A percentile compares a stretch with the other conserved stretches of the same genome.
Evolutionary conservation across 2,113 vertebrate genomes (phyloP).

Genomic region (Phodopus roborovskii): DNA sequence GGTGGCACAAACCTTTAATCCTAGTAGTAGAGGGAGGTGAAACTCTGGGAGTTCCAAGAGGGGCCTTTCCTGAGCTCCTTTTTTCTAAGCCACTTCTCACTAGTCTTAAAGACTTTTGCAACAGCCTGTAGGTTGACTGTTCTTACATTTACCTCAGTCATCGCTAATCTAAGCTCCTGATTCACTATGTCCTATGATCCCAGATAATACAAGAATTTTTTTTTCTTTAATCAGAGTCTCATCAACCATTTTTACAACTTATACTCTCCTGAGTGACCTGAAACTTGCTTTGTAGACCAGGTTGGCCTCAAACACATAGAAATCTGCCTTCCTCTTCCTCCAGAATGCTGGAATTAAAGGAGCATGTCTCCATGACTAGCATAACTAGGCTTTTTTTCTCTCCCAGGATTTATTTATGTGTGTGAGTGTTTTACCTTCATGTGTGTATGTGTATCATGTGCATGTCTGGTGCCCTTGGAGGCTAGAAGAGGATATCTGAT

Average conservation of each 20-base stretch:
- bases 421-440: too few relatives aligned
- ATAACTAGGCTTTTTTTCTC: too few relatives aligned
- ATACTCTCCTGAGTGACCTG: not conserved
- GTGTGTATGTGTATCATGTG: too few relatives aligned
- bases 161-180: not conserved
- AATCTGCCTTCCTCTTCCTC: not conserved
- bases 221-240: not conserved
- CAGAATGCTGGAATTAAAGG: not conserved
- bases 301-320: not conserved
- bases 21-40: not conserved
- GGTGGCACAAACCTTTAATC: not conserved
- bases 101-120: not conserved
- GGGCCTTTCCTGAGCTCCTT: not conserved
- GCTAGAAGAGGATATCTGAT: too few relatives aligned
- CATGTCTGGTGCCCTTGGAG: too few relatives aligned
- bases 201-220: not conserved
- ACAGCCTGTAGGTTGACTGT: not conserved
- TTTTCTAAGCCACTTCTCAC: not conserved
- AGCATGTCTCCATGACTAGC: too few relatives aligned
- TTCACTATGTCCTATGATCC: not conserved
- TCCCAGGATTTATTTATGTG: too few relatives aligned
- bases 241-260: not conserved
- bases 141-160: not conserved
- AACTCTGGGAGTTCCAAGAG: not conserved
- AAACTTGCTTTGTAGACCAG: not conserved